Percentiles rank a stretch among this genome's conserved stretches.
These are phyloP conservation scores for Drosophila stalkeri DNA, from an alignment of 2,888 invertebrate species.

Conservation along the genomic window DNA sequence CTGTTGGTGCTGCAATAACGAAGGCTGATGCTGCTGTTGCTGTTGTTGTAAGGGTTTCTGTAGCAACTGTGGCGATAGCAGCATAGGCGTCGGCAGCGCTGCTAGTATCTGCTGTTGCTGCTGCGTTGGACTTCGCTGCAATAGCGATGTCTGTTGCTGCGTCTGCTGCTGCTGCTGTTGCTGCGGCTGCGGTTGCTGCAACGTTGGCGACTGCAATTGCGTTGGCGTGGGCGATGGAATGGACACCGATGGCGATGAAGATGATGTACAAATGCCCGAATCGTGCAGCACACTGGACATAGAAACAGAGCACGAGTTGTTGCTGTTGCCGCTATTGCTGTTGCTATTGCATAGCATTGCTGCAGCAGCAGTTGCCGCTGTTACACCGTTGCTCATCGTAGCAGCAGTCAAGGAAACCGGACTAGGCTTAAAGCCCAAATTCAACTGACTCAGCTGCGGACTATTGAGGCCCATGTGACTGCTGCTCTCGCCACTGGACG, in stretches of 20 bases:
- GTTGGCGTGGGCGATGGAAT: conserved; percentile 83
- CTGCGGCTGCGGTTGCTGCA: conserved; percentile 52
- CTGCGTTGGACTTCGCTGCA: conserved; percentile 67
- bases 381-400: conserved; percentile 13
- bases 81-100: conserved; percentile 71
- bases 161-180: conserved; percentile 61
- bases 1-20: conserved; percentile 47
- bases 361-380: conserved; percentile 34
- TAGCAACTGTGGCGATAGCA: conserved; percentile 72
- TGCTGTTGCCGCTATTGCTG: conserved; percentile 70
- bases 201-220: conserved; percentile 83
- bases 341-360: conserved; percentile 66
- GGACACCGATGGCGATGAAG: conserved; percentile 84
- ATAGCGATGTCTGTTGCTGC: conserved; percentile 60
- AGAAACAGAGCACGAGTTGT: conserved; percentile 78
- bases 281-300: conserved; percentile 83
- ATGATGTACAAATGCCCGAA: conserved; percentile 84
- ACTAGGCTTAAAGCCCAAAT: conserved; percentile 65
- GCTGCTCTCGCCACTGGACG: conserved; percentile 85
- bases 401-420: conserved; percentile 35
- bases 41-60: conserved; percentile 47
- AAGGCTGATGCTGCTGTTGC: conserved; percentile 35
- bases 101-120: conserved; percentile 73
- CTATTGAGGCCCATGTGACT: conserved; percentile 83
- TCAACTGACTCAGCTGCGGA: conserved; percentile 77